These are phyloP conservation scores for Gymnodraco acuticeps DNA, from an alignment of 2,797 vertebrate genomes.

Conservation along the genomic window DNA sequence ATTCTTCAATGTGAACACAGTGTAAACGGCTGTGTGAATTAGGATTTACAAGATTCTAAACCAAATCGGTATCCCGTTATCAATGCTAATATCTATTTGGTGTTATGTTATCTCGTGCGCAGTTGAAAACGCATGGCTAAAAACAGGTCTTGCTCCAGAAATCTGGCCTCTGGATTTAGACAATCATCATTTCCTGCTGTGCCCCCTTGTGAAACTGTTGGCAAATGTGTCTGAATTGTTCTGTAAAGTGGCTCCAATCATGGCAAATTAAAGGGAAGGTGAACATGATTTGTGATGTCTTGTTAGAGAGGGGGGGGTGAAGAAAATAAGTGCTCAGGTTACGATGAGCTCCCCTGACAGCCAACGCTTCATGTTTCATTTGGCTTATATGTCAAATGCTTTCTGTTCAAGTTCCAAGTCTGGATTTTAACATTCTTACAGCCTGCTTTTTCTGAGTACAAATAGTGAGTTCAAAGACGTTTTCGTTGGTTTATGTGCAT, in stretches of 20 bases:
- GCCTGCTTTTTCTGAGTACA: conserved; percentile 15
- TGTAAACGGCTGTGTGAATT: background rate
- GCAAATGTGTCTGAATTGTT: conserved; percentile 13
- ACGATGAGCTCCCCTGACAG: conserved; percentile 1
- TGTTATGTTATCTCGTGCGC: background rate
- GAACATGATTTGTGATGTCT: conserved; percentile 11
- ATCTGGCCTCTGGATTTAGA: background rate
- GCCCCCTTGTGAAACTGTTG: background rate
- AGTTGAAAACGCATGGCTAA: background rate
- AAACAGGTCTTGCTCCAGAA: background rate
- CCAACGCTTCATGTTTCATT: background rate
- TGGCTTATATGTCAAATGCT: background rate
- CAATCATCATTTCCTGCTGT: background rate
- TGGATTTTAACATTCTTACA: background rate
- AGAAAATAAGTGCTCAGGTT: conserved; percentile 2
- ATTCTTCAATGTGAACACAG: background rate
- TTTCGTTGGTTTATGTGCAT: conserved; percentile 32
- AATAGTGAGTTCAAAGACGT: conserved; percentile 33
- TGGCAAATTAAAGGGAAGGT: conserved; percentile 19
- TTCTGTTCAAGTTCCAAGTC: background rate
- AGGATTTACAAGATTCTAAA: background rate
- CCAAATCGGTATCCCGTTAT: background rate
- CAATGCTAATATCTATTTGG: background rate
- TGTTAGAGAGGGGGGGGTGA: conserved; percentile 22
- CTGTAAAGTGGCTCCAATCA: conserved; percentile 15